phyloP scores from a whole-genome alignment of 1,140 invertebrate species.

The Eumaeus atala region DNA sequence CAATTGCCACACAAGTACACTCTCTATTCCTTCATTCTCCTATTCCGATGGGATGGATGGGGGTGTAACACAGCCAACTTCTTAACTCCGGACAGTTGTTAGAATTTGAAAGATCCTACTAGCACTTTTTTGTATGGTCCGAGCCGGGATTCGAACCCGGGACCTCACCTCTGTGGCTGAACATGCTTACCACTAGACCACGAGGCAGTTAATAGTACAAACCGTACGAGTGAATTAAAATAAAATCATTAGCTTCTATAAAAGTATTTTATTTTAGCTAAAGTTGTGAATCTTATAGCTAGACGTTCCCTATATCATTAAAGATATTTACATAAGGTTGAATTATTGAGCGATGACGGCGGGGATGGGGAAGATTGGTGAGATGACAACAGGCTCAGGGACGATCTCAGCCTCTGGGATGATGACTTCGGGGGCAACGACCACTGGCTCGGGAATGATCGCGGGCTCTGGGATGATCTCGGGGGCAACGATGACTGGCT shows the following conservation, averaged over 20 bases:
- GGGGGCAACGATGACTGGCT: constrained; percentile 16
- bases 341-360: constrained; percentile 13
- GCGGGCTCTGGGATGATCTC: neutral
- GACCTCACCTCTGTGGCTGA: no score
- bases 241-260: neutral
- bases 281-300: neutral
- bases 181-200: no score
- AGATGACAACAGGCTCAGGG: constrained; percentile 23
- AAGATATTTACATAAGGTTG: neutral
- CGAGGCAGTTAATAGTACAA: no score
- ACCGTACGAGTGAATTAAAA: no score
- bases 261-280: neutral
- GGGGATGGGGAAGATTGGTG: constrained; percentile 22
- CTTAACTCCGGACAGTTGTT: no score
- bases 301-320: neutral
- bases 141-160: no score
- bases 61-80: no score
- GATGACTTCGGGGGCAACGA: constrained; percentile 24
- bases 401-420: constrained; percentile 8
- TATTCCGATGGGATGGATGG: no score
- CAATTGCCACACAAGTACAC: no score
- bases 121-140: no score
- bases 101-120: no score
- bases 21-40: no score
- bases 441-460: constrained; percentile 18